Percentiles rank a stretch among this genome's conserved stretches.
These are phyloP conservation scores for Caranx ignobilis DNA, from an alignment of 2,113 vertebrate species.

Conservation along the genomic window DNA sequence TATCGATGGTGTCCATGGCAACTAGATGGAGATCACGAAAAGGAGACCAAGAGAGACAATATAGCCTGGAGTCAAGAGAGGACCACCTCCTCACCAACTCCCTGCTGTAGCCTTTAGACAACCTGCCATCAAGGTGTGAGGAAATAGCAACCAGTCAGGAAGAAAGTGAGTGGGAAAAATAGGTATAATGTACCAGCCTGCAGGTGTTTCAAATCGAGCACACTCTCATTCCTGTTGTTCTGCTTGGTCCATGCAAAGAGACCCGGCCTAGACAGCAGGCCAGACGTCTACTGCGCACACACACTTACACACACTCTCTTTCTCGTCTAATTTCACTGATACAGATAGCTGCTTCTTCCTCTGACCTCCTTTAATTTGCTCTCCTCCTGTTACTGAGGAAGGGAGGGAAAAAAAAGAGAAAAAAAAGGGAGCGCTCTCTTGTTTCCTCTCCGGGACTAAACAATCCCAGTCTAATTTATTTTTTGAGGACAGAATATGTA, in stretches of 20 bases:
- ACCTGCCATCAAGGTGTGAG: slow-evolving; percentile 66
- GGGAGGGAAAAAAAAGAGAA: slow-evolving; percentile 16
- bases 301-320: slow-evolving; percentile 5
- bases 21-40: slow-evolving; percentile 61
- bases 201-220: slow-evolving; percentile 63
- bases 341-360: slow-evolving; percentile 79
- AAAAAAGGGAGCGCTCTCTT: slow-evolving; percentile 50
- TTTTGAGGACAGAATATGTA: slow-evolving; percentile 87
- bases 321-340: slow-evolving; percentile 81
- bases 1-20: slow-evolving; percentile 71
- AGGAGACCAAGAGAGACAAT: slow-evolving; percentile 51
- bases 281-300: slow-evolving; percentile 68
- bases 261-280: slow-evolving; percentile 68
- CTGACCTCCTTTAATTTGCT: slow-evolving; percentile 86
- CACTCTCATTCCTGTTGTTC: slow-evolving; percentile 57
- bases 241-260: slow-evolving; percentile 56
- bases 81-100: slow-evolving; percentile 69
- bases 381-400: slow-evolving; percentile 68
- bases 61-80: slow-evolving; percentile 69
- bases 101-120: slow-evolving; percentile 68
- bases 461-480: slow-evolving; percentile 88
- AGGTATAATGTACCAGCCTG: slow-evolving; percentile 64
- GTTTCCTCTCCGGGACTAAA: slow-evolving; percentile 86
- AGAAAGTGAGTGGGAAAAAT: slow-evolving; percentile 49
- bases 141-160: slow-evolving; percentile 66